phyloP scores from a whole-genome alignment of 30 jellyfish, hydroid and myxozoan species.

The Chironex yamaguchii region DNA sequence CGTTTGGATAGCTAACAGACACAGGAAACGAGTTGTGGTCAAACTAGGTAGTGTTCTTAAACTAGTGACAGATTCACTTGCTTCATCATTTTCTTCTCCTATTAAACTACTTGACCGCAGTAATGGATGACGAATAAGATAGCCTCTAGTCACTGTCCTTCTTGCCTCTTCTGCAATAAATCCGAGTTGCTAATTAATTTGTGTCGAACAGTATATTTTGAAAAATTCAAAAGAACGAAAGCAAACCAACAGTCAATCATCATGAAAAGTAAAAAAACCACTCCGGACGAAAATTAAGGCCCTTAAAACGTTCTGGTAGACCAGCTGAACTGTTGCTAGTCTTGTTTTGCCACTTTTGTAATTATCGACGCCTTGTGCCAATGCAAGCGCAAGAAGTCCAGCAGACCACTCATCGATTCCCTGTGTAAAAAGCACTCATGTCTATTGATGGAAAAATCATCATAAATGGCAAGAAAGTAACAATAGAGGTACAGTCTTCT shows the following conservation, averaged over 20 bases:
- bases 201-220: constrained; percentile 21
- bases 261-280: constrained; percentile 74
- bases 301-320: constrained; percentile 42
- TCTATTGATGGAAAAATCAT: constrained; percentile 77
- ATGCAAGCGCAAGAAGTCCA: constrained; percentile 91
- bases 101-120: not conserved
- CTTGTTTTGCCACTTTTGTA: not conserved
- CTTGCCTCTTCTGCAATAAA: not conserved
- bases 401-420: constrained; percentile 86
- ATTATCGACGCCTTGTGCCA: constrained; percentile 84
- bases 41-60: no score
- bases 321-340: constrained; percentile 10
- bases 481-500: constrained; percentile 98
- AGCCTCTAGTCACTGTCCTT: not conserved
- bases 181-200: constrained; percentile 54
- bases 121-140: not conserved
- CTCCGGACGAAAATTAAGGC: constrained; percentile 63
- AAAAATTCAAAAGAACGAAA: constrained; percentile 57
- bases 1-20: constrained; percentile 53
- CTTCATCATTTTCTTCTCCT: not conserved
- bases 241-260: constrained; percentile 77
- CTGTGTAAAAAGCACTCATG: constrained; percentile 90
- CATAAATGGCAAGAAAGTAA: constrained; percentile 96
- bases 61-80: no score
- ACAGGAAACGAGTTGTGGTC: not conserved